phyloP scores from a whole-genome alignment of 2,113 vertebrate genomes.

The Chloebia gouldiae region DNA sequence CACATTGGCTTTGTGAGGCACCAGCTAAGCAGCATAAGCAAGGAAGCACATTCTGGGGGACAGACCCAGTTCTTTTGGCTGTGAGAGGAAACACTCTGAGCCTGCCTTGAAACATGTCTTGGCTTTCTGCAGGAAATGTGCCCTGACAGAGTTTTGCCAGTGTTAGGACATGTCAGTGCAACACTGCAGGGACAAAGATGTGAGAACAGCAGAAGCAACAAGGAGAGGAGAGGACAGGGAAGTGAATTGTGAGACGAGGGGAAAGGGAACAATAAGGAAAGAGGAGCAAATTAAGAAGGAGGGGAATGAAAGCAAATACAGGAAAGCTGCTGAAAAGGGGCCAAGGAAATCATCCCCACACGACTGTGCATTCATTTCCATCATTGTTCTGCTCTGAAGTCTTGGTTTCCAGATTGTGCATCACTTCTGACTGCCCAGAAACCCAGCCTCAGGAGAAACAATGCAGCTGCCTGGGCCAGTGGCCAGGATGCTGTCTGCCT shows the following conservation, averaged over 20 bases:
- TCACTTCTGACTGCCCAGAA: constrained; percentile 41
- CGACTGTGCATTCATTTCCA: neutral
- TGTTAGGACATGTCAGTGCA: neutral
- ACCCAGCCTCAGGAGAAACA: neutral
- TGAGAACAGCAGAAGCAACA: neutral
- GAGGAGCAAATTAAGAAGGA: neutral
- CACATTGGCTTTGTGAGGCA: neutral
- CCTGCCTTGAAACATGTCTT: neutral
- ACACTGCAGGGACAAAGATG: neutral
- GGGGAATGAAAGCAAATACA: neutral
- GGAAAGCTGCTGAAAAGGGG: neutral
- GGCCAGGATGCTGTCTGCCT: constrained; percentile 33
- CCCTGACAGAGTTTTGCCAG: neutral
- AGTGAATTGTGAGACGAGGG: neutral
- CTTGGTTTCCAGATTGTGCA: constrained; percentile 18
- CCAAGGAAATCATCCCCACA: neutral
- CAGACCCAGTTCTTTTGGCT: neutral
- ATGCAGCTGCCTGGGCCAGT: constrained; percentile 38
- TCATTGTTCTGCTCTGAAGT: constrained; percentile 21
- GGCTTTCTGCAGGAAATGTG: neutral
- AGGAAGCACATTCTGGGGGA: neutral
- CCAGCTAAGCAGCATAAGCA: neutral
- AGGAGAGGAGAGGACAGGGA: neutral
- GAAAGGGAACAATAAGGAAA: neutral
- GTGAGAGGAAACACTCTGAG: neutral